phyloP scores from a whole-genome alignment of 1,140 invertebrate genomes.

The Pachypeltis micranthus region DNA sequence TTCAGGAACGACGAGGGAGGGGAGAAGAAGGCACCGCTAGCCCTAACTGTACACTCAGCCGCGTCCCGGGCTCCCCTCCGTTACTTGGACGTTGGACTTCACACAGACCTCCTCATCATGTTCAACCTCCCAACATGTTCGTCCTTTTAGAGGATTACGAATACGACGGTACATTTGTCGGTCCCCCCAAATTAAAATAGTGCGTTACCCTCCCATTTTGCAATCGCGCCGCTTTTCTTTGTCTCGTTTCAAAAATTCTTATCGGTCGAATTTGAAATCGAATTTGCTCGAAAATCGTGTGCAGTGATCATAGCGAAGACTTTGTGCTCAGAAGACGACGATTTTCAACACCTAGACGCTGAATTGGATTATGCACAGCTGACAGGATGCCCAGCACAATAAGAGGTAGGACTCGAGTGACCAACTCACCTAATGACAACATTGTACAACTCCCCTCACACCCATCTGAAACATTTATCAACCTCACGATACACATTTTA shows the following conservation, averaged over 20 bases:
- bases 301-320: not conserved
- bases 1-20: no score
- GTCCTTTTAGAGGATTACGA: conserved; percentile 1
- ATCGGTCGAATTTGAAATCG: no score
- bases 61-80: not conserved
- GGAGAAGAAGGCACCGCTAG: conserved; percentile 1
- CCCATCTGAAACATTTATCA: no score
- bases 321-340: not conserved
- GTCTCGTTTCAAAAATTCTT: no score
- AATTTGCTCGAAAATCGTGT: not conserved
- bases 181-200: not conserved
- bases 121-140: not conserved
- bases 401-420: not conserved
- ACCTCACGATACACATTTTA: no score
- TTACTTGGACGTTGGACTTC: conserved; percentile 9
- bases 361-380: conserved; percentile 3
- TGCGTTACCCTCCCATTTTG: not conserved
- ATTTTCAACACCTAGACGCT: not conserved
- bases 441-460: no score
- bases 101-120: not conserved
- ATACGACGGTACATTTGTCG: conserved; percentile 2
- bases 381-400: conserved; percentile 5
- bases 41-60: conserved; percentile 2
- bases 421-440: no score
- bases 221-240: not conserved